Conservation (phyloP, 64 coral and sea anemone species). For the Stylophora pistillata region DNA sequence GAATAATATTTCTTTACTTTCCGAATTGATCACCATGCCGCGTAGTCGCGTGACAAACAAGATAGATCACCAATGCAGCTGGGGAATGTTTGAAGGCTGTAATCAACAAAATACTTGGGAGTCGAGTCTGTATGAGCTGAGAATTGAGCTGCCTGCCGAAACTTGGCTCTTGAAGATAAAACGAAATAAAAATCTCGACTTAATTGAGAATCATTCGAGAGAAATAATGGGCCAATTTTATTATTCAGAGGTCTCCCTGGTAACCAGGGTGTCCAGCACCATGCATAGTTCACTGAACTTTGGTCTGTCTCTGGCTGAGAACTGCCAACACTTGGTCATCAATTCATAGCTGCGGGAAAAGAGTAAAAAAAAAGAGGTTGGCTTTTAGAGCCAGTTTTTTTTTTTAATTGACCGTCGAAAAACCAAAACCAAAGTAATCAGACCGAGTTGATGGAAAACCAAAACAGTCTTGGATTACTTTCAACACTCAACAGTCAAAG, state of each 20-base stretch:
- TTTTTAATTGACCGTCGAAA: not conserved
- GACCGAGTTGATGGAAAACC: too few species aligned
- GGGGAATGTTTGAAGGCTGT: too few species aligned
- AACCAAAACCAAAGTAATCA: too few species aligned
- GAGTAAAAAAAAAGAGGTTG: not conserved
- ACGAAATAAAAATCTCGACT: not conserved
- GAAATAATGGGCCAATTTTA: not conserved
- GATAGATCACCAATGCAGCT: too few species aligned
- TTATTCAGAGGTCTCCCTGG: not conserved
- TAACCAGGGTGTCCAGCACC: conserved; percentile 34
- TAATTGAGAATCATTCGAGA: not conserved
- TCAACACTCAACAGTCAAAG: too few species aligned
- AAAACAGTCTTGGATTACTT: too few species aligned
- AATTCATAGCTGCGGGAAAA: conserved; percentile 41
- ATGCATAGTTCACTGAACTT: conserved; percentile 39
- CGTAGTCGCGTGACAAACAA: too few species aligned
- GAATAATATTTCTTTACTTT: too few species aligned
- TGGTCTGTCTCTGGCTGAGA: conserved; percentile 40
- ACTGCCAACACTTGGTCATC: conserved; percentile 35
- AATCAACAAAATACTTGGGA: too few species aligned
- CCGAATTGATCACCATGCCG: too few species aligned
- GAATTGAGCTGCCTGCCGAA: not conserved
- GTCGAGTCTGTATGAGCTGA: too few species aligned
- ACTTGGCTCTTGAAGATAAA: not conserved
- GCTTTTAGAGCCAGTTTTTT: too few species aligned